Percentiles rank a stretch among this genome's conserved stretches.
phyloP scores from a whole-genome alignment of 2,113 vertebrate species.

The Atrichornis clamosus region DNA sequence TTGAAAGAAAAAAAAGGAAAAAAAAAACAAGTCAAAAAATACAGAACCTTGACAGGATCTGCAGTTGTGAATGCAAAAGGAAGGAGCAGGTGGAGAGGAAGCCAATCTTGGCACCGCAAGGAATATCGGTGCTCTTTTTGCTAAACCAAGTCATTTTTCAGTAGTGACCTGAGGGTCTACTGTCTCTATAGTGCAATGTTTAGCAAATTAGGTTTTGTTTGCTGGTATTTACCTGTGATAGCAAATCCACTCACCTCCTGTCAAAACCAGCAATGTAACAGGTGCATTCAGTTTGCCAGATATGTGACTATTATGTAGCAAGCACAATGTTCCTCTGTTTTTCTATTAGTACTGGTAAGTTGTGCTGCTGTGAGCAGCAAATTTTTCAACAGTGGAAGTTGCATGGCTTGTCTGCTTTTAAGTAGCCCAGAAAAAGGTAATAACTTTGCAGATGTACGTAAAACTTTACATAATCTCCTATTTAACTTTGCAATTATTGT shows the following conservation, averaged over 20 bases:
- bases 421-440: not conserved
- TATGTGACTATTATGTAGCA: not conserved
- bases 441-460: not conserved
- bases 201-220: constrained; percentile 32
- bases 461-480: not conserved
- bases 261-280: constrained; percentile 13
- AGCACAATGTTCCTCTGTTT: not conserved
- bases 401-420: not conserved
- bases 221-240: constrained; percentile 26
- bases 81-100: not conserved
- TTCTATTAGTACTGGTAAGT: constrained; percentile 4
- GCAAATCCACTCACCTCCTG: constrained; percentile 15
- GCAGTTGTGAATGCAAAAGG: not conserved
- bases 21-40: not conserved
- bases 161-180: not conserved
- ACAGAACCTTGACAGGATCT: not conserved
- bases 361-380: not conserved
- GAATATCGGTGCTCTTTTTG: not conserved
- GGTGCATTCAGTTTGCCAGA: constrained; percentile 11
- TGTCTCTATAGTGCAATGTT: constrained; percentile 10
- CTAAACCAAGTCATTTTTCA: constrained; percentile 24
- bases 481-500: not conserved
- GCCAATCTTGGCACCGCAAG: not conserved
- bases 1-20: not conserved
- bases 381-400: not conserved